Evolutionary conservation across 2,113 vertebrate species (phyloP), one percentile per base, ranked within the genome.

Genomic region (Bujurquina vittata): DNA sequence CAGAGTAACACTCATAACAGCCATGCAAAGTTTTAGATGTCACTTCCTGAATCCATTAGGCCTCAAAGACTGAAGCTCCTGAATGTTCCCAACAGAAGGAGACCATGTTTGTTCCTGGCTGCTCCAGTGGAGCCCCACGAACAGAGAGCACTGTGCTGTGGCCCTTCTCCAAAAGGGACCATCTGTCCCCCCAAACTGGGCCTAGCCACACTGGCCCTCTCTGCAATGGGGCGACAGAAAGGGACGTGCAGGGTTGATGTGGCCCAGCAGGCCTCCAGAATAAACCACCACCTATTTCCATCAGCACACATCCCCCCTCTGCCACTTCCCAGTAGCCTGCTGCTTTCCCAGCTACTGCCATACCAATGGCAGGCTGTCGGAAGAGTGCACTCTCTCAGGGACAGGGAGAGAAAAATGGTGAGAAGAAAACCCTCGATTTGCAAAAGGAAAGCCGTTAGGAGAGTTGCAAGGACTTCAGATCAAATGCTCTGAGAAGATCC

Each of bases 101-200:
- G 90, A 75, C 75, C n/a, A 49, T 82, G 93, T 92, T 92, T 93
- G 92, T 89, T 92, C 79, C 84, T 92, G 94, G 92, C 91, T 84
- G 72, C 86, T 92, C 84, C 82, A 85, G 83, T 8, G 69, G 87
- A 93, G 85, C 87, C 90, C 91, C 86, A 52, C 57, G 81, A 90
- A 86, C 90, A 90, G 58, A 84, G 88, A 89, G 78, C 80, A 61
- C 91, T 88, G 90, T 77, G 90, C 80, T 43, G 87, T 91, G 91
- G 93, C 93, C 87, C 81, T 79, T 84, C 81, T 94, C 94, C 94
- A 95, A 92, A 91, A 89, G 75, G 86, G 81, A 91, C 95, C 95
- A 95, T 95, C 95, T 95, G 95, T 93, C 85, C 90, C 90, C 57
- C 59, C 40, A 56, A 90, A 91, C 83, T 82, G 83, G 91, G 87